phyloP scores from a whole-genome alignment of 2,113 vertebrate genomes.

The Chunga burmeisteri region DNA sequence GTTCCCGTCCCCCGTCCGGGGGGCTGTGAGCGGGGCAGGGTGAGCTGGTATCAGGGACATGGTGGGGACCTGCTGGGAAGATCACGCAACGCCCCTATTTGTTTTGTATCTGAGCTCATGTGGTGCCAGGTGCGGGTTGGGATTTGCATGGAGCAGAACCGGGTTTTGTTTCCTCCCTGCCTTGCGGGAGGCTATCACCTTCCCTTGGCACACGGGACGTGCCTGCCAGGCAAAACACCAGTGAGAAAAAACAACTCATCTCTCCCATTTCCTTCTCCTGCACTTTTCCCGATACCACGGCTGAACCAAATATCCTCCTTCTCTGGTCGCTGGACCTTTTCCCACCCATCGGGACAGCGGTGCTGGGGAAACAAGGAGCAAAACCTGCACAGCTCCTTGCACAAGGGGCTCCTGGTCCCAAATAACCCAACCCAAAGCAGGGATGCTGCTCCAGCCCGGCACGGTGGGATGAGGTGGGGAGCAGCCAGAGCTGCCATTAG shows the following conservation, averaged over 20 bases:
- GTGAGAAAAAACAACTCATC: background rate
- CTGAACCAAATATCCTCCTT: background rate
- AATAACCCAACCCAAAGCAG: background rate
- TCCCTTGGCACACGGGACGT: rapidly evolving
- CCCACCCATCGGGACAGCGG: rapidly evolving
- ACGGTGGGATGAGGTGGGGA: rapidly evolving
- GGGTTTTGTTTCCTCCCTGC: background rate
- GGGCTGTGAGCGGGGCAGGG: background rate
- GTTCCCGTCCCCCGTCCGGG: background rate
- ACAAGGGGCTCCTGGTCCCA: background rate
- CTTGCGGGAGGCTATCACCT: background rate
- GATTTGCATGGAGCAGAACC: background rate
- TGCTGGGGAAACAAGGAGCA: background rate
- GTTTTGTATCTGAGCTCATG: background rate
- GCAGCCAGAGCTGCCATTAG: background rate
- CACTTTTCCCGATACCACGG: rapidly evolving
- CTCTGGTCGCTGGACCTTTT: background rate
- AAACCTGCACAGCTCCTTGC: background rate
- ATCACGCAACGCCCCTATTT: rapidly evolving
- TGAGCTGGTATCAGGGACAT: rapidly evolving
- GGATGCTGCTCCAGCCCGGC: background rate
- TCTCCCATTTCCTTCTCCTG: background rate
- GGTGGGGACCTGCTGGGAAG: rapidly evolving
- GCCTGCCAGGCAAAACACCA: background rate
- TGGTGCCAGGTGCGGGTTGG: background rate